Base-by-base conservation (phyloP, 2,888 invertebrate genomes). In the Sphaerophoria taeniata region DNA sequence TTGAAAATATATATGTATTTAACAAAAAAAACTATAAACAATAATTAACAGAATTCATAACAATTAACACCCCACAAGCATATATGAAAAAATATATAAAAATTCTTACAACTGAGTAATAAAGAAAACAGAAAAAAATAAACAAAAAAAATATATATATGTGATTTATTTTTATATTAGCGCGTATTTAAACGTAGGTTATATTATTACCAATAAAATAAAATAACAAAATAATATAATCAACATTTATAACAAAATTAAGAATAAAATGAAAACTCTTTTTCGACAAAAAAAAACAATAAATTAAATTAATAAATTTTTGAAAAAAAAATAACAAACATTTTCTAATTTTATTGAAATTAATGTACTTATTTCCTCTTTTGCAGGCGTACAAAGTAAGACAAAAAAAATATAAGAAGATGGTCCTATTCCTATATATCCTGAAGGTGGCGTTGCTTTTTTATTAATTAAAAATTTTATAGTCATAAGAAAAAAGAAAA, bases 111-210 rank as follows among this genome's bases (percentile, higher is more conserved):
- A 69, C 60, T 69, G 71, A 85, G 47, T 49, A 7, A 39, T 7
- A 6, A 39, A 43, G 9, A 34, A 47, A 61, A 77, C 43, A 58
- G 69, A 55, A 60, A 79, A 67, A 11, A 67, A 76, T 69, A 73
- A 74, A 79, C 61, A 85, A 65, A 65, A 53, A 77, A 47, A 87
- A 43, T 43, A 65, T 72, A 60, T 85, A 82, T 81, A 86, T 86
- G 82, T 86, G 82, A 86, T 86, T 86, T 82, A 86, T 86, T 86
- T 86, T 86, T 86, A 86, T 86, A 86, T 86, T 86, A 86, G 86
- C 71, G 82, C 82, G 82, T 86, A 82, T 77, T 77, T 71, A 39
- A 81, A 73, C 71, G 85, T 81, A 85, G 76, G 73, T 67, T 85
- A 85, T 85, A 85, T 85, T 81, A 81, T 67, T 55, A 80, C 76